Base-by-base conservation (phyloP, 2,113 vertebrate species). In the Poecilia latipinna region DNA sequence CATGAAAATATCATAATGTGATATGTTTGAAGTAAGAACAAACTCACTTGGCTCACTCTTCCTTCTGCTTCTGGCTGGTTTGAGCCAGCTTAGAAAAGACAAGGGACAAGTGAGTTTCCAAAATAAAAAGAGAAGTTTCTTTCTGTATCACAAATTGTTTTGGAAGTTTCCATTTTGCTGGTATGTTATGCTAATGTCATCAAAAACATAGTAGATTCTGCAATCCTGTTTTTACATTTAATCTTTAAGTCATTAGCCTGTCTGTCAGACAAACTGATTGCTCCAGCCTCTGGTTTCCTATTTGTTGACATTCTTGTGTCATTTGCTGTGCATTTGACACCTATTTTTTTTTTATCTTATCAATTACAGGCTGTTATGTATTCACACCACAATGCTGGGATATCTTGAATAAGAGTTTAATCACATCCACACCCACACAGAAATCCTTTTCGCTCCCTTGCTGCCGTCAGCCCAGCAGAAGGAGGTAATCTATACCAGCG, bases 401-500 rank as follows among this genome's bases (percentile, higher is more conserved):
- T 51, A 77, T 78, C 63, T 82, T 35, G 70, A 80, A 54, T 84
- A 88, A 84, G 75, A 70, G 83, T 84, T 88, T 84, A 89, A 86
- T 89, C 86, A 87, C 84, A 82, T 65, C 37, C 77, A 77, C 81
- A 74, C 76, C 72, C 87, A 85, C 80, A 67, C 60, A 65, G 39
- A 80, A 66, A 74, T 48, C 69, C 76, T 72, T 60, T 65, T 67
- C 62, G 11, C 68, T 65, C 75, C 26, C 67, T 77, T 63, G 31
- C 24, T 4, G 51, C 72, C 64, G 63, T 79, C 77, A 80, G 7
- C 61, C 31, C 17, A 13, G 68, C 87, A 88, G 74, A 78, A 37
- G 80, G 82, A 84, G 74, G 79, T 84, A 83, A 90, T 89, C 86
- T 71, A 80, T 86, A 86, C 78, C 77, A 75, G 80, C 74, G 51